phyloP scores from a whole-genome alignment of 2,888 invertebrate species.

The Ectemnius cavifrons region DNA sequence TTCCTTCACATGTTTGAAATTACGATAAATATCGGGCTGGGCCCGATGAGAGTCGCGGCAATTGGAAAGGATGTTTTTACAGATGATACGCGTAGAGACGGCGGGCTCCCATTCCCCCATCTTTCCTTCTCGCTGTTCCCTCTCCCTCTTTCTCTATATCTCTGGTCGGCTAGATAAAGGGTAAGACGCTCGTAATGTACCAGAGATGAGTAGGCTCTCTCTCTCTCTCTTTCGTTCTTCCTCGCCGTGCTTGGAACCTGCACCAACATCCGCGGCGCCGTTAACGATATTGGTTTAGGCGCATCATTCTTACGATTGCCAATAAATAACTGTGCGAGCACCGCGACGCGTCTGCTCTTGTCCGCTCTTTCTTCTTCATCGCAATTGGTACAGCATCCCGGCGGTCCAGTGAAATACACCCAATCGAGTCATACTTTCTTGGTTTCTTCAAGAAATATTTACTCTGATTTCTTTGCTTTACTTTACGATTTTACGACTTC shows the following conservation, averaged over 20 bases:
- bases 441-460: no score
- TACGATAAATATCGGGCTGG: slow-evolving; percentile 72
- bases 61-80: slow-evolving; percentile 71
- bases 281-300: slow-evolving; percentile 71
- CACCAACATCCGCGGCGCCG: slow-evolving; percentile 61
- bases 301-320: slow-evolving; percentile 68
- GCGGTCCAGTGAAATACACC: no score
- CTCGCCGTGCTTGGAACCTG: slow-evolving; percentile 18
- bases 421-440: no score
- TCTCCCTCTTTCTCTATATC: slow-evolving; percentile 10
- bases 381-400: background rate
- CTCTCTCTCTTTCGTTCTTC: slow-evolving; percentile 28
- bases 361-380: slow-evolving; percentile 46
- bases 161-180: slow-evolving; percentile 6
- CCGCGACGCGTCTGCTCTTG: slow-evolving; percentile 26
- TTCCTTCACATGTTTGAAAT: slow-evolving; percentile 71
- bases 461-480: no score
- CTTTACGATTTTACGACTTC: no score
- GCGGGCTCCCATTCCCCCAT: slow-evolving; percentile 1
- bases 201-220: slow-evolving; percentile 1
- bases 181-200: slow-evolving; percentile 7
- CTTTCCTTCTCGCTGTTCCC: slow-evolving; percentile 12
- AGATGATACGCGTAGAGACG: slow-evolving; percentile 67
- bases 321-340: slow-evolving; percentile 67
- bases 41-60: slow-evolving; percentile 51